Conservation (phyloP, 2,888 invertebrate genomes). For the Carabus problematicus region DNA sequence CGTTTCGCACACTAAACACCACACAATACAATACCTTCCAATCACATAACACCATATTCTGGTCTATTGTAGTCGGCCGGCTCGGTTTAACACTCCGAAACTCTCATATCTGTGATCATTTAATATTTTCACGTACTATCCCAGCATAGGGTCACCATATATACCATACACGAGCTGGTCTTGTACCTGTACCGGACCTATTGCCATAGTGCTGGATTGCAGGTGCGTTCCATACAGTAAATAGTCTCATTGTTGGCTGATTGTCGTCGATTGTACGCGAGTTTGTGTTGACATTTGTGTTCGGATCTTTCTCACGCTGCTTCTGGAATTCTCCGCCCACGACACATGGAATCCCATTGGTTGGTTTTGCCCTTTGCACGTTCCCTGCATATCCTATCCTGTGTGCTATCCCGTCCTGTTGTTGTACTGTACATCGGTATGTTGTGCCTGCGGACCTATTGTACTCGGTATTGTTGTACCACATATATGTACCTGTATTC, state of each 20-base stretch:
- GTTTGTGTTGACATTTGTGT: slow-evolving; percentile 29
- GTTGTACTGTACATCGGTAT: no score
- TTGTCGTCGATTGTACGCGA: slow-evolving; percentile 9
- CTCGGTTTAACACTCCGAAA: not conserved
- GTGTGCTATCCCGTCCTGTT: no score
- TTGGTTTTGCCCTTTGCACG: no score
- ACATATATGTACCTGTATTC: no score
- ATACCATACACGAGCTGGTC: not conserved
- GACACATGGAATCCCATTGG: not conserved
- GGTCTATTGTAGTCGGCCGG: not conserved
- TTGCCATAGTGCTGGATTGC: slow-evolving; percentile 4
- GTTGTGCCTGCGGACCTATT: no score
- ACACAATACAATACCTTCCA: slow-evolving; percentile 3
- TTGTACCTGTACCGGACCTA: not conserved
- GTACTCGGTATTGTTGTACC: no score
- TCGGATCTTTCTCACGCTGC: slow-evolving; percentile 21
- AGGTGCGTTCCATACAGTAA: slow-evolving; percentile 7
- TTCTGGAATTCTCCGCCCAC: slow-evolving; percentile 9
- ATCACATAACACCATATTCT: slow-evolving; percentile 13
- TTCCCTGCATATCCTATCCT: no score
- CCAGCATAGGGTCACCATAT: not conserved
- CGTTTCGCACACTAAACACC: not conserved
- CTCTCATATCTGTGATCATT: no score
- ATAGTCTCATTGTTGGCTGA: slow-evolving; percentile 20
- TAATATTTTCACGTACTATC: not conserved